Conservation (phyloP, 2,113 vertebrate species). For the Phaethornis superciliosus region DNA sequence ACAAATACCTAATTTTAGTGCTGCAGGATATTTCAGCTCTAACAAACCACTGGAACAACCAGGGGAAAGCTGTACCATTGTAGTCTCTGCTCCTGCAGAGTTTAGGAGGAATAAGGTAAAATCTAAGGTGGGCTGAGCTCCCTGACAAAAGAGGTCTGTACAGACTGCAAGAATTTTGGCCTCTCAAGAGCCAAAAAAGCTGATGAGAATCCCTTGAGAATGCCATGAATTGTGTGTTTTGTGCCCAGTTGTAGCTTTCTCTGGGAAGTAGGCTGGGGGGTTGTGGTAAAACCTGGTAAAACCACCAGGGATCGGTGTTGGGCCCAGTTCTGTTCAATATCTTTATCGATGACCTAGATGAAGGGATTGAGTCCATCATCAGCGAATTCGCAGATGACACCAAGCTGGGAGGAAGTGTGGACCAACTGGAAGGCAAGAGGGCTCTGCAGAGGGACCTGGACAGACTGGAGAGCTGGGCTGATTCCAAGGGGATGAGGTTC, state of each 20-base stretch:
- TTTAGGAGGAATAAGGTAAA: not conserved
- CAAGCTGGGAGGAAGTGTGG: too few species aligned
- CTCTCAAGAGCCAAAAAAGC: not conserved
- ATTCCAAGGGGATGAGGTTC: too few species aligned
- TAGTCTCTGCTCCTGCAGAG: not conserved
- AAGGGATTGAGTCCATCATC: too few species aligned
- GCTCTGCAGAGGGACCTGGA: too few species aligned
- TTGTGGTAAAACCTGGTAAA: too few species aligned
- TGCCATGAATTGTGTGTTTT: too few species aligned
- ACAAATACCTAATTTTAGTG: conserved; percentile 2
- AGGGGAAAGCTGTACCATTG: fast-evolving
- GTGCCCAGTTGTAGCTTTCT: not conserved
- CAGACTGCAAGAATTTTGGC: not conserved
- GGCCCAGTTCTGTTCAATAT: too few species aligned
- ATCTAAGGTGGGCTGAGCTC: not conserved
- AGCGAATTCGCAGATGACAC: too few species aligned
- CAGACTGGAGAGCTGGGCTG: too few species aligned
- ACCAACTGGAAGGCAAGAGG: too few species aligned
- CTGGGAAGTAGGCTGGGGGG: not conserved
- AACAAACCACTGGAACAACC: not conserved
- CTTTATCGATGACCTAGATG: too few species aligned
- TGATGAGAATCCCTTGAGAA: not conserved
- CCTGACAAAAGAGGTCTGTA: not conserved
- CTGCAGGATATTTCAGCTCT: not conserved
- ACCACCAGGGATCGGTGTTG: too few species aligned